A percentile compares a stretch with the other conserved stretches of the same genome.
Evolutionary conservation across 2,797 vertebrate species (phyloP).

Genomic region (Poeciliopsis gracilis): DNA sequence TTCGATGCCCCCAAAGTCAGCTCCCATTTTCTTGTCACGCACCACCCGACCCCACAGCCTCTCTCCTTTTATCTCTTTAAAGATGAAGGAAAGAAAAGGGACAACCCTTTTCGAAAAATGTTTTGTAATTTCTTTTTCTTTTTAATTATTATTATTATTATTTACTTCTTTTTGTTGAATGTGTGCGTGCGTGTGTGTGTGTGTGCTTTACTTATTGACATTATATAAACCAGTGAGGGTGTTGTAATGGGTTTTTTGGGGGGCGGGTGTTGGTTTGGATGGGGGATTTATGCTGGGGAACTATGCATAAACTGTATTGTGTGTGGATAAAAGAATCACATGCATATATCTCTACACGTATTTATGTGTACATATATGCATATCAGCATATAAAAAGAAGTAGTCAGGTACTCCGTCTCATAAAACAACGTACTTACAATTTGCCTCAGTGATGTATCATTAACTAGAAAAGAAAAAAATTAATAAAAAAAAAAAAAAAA

Average conservation of each 20-base stretch:
- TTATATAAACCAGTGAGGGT: constrained; percentile 80
- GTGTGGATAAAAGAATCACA: constrained; percentile 85
- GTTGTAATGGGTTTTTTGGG: constrained; percentile 67
- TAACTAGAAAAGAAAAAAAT: constrained; percentile 59
- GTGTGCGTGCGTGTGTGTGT: constrained; percentile 80
- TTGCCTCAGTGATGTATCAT: constrained; percentile 93
- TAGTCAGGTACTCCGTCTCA: constrained; percentile 86
- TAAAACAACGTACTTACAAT: constrained; percentile 90
- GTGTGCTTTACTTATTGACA: constrained; percentile 93
- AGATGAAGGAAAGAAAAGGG: constrained; percentile 73
- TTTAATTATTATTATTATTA: constrained; percentile 60
- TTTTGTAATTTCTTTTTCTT: constrained; percentile 69
- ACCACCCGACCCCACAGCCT: constrained; percentile 61
- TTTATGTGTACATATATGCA: constrained; percentile 82
- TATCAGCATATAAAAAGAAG: constrained; percentile 81
- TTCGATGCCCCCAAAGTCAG: constrained; percentile 48
- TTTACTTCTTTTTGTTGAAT: constrained; percentile 88
- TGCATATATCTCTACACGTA: constrained; percentile 81
- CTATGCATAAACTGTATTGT: constrained; percentile 98
- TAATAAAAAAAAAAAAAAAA: constrained; percentile 65
- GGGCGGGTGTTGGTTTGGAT: constrained; percentile 65
- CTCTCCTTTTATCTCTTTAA: constrained; percentile 67
- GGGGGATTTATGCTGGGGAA: constrained; percentile 79
- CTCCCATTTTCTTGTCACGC: constrained; percentile 59
- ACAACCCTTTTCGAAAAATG: constrained; percentile 66